Base-by-base conservation (phyloP, 2,797 vertebrate species). In the Chaunax sp. region DNA sequence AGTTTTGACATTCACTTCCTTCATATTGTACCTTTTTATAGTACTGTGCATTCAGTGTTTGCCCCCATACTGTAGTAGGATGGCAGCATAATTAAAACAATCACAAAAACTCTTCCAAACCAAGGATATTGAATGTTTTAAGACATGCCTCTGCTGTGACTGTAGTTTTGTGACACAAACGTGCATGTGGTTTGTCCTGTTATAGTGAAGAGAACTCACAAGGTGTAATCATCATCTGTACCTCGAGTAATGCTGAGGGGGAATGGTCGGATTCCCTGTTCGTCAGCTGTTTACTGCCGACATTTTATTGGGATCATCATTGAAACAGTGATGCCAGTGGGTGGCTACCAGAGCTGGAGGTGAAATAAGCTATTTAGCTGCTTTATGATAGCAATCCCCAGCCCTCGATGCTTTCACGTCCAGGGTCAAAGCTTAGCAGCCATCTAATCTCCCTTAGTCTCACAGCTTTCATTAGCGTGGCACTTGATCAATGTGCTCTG, bases 301-400 rank as follows among this genome's bases (percentile, higher is more conserved):
- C 88, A 83, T 89, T 90, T 35, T 86, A 85, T 51, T 53, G 78
- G 74, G 80, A 80, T 90, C 87, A 90, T 92, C 91, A 89, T 90
- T 85, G 84, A 82, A 88, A 83, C 78, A 92, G 90, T 68, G 85
- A 88, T 78, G 83, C 92, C 93, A 81, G 91, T 92, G 88, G 92
- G 89, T 87, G 89, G 85, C 77, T 89, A 92, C 92, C 91, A 92
- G 94, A 93, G 94, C 92, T 92, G 87, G 93, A 94, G 94, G 92
- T 94, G 89, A 93, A 93, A 93, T 92, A 92, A 92, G 90, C 93
- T 86, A 92, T 94, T 94, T 94, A 92, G 91, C 85, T 86, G 64
- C 91, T 95, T 95, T 92, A 93, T 93, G 93, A 93, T 81, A 85
- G 90, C 90, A 77, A 88, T 87, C 86, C 85, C 81, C 84, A 55